Evolutionary conservation across 2,113 vertebrate species (phyloP), one percentile per base, ranked within the genome.

Genomic region (Urocitellus parryii): DNA sequence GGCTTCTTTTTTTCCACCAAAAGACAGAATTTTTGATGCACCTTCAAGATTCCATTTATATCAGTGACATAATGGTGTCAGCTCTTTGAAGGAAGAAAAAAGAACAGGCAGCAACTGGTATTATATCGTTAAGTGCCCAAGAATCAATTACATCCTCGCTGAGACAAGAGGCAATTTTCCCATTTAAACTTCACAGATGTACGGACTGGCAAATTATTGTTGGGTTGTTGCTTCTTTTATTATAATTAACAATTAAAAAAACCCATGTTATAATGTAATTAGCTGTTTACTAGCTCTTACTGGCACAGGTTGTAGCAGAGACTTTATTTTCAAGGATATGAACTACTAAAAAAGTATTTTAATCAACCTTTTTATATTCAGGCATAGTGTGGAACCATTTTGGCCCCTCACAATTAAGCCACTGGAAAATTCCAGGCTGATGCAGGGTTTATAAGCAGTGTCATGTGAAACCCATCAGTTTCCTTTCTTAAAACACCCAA

Each of bases 181-280:
- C 86, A 98, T 98, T 98, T 98, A 97, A 97, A 98, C 92, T 95
- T 98, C 97, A 96, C 96, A 85, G 29, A 97, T 91, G 70, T 95
- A 97, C 68, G 29, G 93, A 97, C 96, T 96, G 94, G 80, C 91
- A 98, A 98, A 98, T 98, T 97, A 98, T 92, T 93, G 84, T 97
- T 89, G 94, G 95, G 70, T 73, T 98, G 90, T 97, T 98, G 87
- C 89, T 96, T 95, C 96, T 97, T 97, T 97, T 97, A 96, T 97
- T 97, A 98, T 98, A 98, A 98, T 98, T 98, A 97, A 92, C 96
- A 97, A 98, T 98, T 86, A 72, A 97, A 98, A 97, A 97, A 98
- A 90, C 90, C 86, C 97, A 90, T 56, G 70, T 97, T 98, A 90
- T 93, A 95, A 84, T 83, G 85, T 95, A 98, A 98, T 98, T 98